phyloP scores from a whole-genome alignment of 1,140 invertebrate species.

The Philopotamus ludificatus region DNA sequence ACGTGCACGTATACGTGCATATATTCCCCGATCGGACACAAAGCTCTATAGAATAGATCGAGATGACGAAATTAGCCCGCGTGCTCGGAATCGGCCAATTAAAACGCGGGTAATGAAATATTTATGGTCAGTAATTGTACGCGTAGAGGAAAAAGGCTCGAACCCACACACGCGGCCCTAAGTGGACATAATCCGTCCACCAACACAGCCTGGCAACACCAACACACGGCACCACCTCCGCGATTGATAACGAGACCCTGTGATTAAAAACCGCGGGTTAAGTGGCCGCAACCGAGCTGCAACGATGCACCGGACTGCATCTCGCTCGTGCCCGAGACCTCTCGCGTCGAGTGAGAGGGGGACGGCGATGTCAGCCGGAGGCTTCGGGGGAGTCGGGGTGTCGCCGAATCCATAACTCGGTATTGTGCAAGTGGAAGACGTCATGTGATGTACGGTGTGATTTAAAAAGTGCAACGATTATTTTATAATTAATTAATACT shows the following conservation, averaged over 20 bases:
- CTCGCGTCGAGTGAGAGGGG: not conserved
- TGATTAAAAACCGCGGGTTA: slow-evolving; percentile 33
- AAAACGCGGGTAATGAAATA: too few species aligned
- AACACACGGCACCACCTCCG: slow-evolving; percentile 15
- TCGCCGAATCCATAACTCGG: slow-evolving; percentile 27
- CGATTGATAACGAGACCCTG: slow-evolving; percentile 33
- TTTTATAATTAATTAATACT: too few species aligned
- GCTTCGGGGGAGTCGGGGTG: slow-evolving; percentile 21
- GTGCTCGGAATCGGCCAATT: too few species aligned
- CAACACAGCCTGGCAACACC: not conserved
- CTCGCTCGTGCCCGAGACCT: not conserved
- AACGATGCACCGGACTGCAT: not conserved
- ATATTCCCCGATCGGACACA: too few species aligned
- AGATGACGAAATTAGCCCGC: too few species aligned
- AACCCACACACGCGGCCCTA: not conserved
- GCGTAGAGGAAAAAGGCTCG: not conserved
- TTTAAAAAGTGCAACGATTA: not conserved
- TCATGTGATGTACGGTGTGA: not conserved
- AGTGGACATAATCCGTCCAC: not conserved
- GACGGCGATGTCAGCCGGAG: not conserved
- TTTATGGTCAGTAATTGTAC: too few species aligned
- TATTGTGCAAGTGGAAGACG: not conserved
- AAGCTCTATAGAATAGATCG: too few species aligned
- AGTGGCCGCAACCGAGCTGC: slow-evolving; percentile 5
- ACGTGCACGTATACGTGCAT: too few species aligned